Evolutionary conservation across 2,113 vertebrate species (phyloP), one percentile per base, ranked within the genome.

Genomic region (Spermophilus dauricus): DNA sequence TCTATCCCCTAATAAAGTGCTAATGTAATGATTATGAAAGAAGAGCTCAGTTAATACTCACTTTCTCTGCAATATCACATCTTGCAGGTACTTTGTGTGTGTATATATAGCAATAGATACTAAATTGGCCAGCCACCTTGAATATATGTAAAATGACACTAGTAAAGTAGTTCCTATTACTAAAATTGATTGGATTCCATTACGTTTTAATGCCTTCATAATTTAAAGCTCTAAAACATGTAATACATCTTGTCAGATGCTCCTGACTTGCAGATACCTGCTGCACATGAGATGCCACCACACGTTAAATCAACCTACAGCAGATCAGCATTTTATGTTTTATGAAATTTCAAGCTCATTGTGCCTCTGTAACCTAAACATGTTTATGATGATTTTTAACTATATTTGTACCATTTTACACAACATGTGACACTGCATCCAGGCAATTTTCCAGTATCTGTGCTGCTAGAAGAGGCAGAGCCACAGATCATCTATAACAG

Each of bases 181-280:
- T 86, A 48, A 91, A 98, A 96, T 85, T 94, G 97, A 95, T 96
- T 95, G 89, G n/a, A 10, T 96, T 80, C 56, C 92, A 65, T 96
- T 98, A 96, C 1, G 0, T 73, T 96, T 95, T 98, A 98, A 97
- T 95, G 76, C 90, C 96, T 94, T 92, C 67, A 95, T 96, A 96
- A 97, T 97, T 93, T 97, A 94, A 97, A 97, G 89, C 92, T 95
- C 92, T 97, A 96, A 97, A 94, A 92, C 89, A 84, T 58, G 89
- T 85, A 94, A 96, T 96, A 96, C 56, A 86, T 98, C 97, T 96
- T 92, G 86, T 97, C 94, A 97, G 96, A 70, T 82, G 56, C 77
- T 77, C 63, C 77, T 94, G 95, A 85, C 96, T 78, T 39, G n/a
- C 72, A 86, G 80, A 89, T 37, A 56, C 76, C 96, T 93, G 72